These are phyloP conservation scores for Panagrolaimus sp. DNA, from an alignment of 1,140 invertebrate species.

Conservation along the genomic window DNA sequence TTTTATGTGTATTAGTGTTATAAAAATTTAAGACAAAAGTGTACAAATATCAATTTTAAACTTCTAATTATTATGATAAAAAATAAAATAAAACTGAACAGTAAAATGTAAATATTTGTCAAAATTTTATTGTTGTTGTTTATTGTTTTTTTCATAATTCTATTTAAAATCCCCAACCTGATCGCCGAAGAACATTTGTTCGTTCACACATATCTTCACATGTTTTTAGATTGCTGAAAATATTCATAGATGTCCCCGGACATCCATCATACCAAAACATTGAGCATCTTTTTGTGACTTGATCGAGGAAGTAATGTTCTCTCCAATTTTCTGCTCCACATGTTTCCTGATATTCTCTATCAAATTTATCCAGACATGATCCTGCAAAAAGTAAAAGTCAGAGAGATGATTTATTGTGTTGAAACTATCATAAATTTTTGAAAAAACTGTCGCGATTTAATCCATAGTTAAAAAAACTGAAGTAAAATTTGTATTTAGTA, in stretches of 20 bases:
- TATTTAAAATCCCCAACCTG: slow-evolving; percentile 28
- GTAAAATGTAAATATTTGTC: too few relatives aligned
- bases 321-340: slow-evolving; percentile 47
- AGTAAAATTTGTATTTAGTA: too few relatives aligned
- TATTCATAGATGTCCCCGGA: slow-evolving; percentile 30
- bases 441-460: too few relatives aligned
- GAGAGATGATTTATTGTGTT: slow-evolving; percentile 3
- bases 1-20: too few relatives aligned
- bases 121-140: slow-evolving; percentile 13
- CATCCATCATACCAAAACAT: slow-evolving; percentile 51
- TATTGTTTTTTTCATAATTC: not conserved
- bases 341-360: slow-evolving; percentile 36
- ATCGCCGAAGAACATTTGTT: slow-evolving; percentile 41
- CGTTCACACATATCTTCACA: slow-evolving; percentile 50
- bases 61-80: too few relatives aligned
- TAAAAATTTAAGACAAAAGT: too few relatives aligned
- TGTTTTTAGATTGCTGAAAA: slow-evolving; percentile 47
- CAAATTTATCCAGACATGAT: slow-evolving; percentile 47
- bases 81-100: too few relatives aligned
- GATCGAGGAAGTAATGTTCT: slow-evolving; percentile 48
- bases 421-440: not conserved
- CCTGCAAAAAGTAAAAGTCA: slow-evolving; percentile 25
- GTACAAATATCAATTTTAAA: too few relatives aligned
- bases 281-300: slow-evolving; percentile 40
- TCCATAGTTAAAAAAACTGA: too few relatives aligned